Base-by-base conservation (phyloP, 2,888 invertebrate genomes). In the Xestoiulus laeticollis region DNA sequence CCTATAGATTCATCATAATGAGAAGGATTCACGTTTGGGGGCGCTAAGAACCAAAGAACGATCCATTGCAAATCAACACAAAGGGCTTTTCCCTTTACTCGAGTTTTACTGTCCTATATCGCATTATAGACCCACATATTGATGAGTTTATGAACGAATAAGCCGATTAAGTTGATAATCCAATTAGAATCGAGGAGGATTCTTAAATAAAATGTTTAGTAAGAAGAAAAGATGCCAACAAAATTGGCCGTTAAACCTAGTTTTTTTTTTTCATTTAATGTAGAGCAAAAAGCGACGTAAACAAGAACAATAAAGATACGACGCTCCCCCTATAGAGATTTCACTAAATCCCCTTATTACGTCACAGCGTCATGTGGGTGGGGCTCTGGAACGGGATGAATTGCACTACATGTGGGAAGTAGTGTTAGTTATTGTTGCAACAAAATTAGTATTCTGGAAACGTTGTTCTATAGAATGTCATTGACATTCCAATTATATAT, bases 101-200 rank as follows among this genome's bases (percentile, higher is more conserved):
- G 14, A 19, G 53, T 16, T 53, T 53, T 16, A 32, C 78, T 78
- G 16, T 78, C 78, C 78, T 10, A 78, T 30, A 78, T 68, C 16
- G 78, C 68, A 68, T 68, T 68, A 68, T 3, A 68, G 14, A 78
- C 30, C 78, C 78, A 78, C 78, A 26, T 78, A 26, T 78, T 78
- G 78, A 78, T 78, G 78, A 78, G 78, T 78, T 32, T 32, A 30
- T 78, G 78, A 78, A 30, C 30, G 78, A 26, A 16, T 78, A 78
- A 78, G 78, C 14, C 78, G 78, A 78, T 78, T 78, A 78, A 26
- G 30, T 12, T 14, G 30, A 26, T 78, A 78, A 78, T 78, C 78
- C 78, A 78, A 78, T 78, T 78, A 78, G 14, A 78, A 30, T 78
- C 16, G 16, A 32, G 78, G 30, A 78, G 68, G 22, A 78, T 78